A percentile compares a stretch with the other conserved stretches of the same genome.
Conservation (phyloP, 2,888 invertebrate species). For the Criorhina ranunculi region DNA sequence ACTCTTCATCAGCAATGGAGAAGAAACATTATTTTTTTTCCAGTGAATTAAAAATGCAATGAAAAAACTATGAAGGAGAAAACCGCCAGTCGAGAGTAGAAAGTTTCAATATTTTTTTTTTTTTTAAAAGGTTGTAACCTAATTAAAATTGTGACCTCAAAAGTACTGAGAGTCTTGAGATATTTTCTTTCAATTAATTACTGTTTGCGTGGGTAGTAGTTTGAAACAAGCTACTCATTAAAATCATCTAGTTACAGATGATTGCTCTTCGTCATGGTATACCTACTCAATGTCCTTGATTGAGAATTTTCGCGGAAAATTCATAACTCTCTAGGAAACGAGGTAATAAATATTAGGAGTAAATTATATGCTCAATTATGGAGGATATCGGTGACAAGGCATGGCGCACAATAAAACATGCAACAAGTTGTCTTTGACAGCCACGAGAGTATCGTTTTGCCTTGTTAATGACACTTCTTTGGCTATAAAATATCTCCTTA, state of each 20-base stretch:
- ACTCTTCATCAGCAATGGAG: slow-evolving; percentile 32
- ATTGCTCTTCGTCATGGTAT: slow-evolving; percentile 30
- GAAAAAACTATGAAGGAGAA: too few species aligned
- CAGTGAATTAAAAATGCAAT: slow-evolving; percentile 27
- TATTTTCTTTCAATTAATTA: slow-evolving; percentile 50
- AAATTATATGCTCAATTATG: slow-evolving; percentile 31
- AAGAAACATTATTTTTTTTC: slow-evolving; percentile 4
- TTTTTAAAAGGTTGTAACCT: slow-evolving; percentile 31
- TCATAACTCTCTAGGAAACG: neutral
- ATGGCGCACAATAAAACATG: slow-evolving; percentile 5
- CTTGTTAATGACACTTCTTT: slow-evolving; percentile 8
- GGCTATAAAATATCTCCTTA: slow-evolving; percentile 12
- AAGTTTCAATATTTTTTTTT: neutral
- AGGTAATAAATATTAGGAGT: slow-evolving; percentile 29
- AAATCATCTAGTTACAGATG: slow-evolving; percentile 22
- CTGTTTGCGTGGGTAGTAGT: slow-evolving; percentile 13
- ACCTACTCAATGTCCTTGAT: neutral
- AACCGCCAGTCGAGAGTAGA: too few species aligned
- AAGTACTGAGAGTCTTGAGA: neutral
- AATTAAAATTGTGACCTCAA: slow-evolving; percentile 55
- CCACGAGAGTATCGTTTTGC: neutral
- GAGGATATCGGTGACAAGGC: slow-evolving; percentile 23
- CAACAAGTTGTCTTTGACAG: slow-evolving; percentile 35
- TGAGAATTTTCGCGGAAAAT: neutral
- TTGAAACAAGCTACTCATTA: slow-evolving; percentile 35